These are phyloP conservation scores for Biston betularia DNA, from an alignment of 2,888 invertebrate genomes.

Conservation along the genomic window DNA sequence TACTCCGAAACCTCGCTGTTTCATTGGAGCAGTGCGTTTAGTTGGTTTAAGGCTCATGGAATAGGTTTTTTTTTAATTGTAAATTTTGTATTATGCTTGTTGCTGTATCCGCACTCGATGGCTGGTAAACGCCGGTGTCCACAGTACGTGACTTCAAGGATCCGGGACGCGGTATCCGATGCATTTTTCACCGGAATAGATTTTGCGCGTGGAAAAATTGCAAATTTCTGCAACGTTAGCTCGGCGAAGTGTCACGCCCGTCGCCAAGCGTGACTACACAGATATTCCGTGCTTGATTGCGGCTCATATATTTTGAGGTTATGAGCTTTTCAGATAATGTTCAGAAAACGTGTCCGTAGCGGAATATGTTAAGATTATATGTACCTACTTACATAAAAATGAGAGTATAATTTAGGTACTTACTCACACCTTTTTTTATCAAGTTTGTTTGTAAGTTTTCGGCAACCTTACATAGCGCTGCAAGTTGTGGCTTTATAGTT, in stretches of 20 bases:
- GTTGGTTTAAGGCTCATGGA: too few species aligned
- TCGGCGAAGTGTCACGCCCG: slow-evolving; percentile 56
- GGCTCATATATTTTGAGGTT: slow-evolving; percentile 54
- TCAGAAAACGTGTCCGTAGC: slow-evolving; percentile 17
- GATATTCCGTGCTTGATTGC: slow-evolving; percentile 63
- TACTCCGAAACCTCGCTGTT: too few species aligned
- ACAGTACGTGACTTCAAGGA: slow-evolving; percentile 74
- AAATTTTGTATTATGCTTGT: slow-evolving; percentile 24
- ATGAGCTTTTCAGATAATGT: slow-evolving; percentile 17
- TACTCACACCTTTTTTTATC: too few species aligned
- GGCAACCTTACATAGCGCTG: too few species aligned
- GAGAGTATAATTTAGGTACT: too few species aligned
- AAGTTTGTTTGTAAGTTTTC: too few species aligned
- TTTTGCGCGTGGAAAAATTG: slow-evolving; percentile 70
- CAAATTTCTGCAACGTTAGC: slow-evolving; percentile 67
- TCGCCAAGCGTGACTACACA: slow-evolving; percentile 49
- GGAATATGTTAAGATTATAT: not conserved
- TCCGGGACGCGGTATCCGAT: slow-evolving; percentile 56
- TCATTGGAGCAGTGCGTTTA: too few species aligned
- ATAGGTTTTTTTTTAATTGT: too few species aligned
- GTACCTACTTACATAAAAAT: too few species aligned
- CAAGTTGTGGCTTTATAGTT: too few species aligned
- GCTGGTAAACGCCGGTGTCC: slow-evolving; percentile 66
- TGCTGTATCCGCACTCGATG: slow-evolving; percentile 54
- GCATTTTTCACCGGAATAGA: slow-evolving; percentile 72